A percentile compares a stretch with the other conserved stretches of the same genome.
These are phyloP conservation scores for Decapterus maruadsi DNA, from an alignment of 2,797 vertebrate species.

Conservation along the genomic window DNA sequence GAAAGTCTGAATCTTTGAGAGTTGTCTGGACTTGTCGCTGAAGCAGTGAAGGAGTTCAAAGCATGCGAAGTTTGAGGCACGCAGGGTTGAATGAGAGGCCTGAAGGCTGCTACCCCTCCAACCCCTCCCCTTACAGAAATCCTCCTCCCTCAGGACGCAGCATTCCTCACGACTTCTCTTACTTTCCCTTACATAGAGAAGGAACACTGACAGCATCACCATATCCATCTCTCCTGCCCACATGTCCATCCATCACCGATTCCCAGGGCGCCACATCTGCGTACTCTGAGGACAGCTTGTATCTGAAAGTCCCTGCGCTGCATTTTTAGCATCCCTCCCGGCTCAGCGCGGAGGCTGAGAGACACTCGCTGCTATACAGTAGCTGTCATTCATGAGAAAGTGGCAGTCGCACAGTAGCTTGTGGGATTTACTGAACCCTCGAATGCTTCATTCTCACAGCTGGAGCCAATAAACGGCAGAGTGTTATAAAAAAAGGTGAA, in stretches of 20 bases:
- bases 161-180: constrained; percentile 52
- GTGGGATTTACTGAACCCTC: constrained; percentile 42
- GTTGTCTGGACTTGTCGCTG: constrained; percentile 62
- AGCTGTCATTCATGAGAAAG: constrained; percentile 50
- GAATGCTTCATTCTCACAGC: constrained; percentile 47
- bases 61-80: constrained; percentile 21
- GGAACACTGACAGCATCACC: constrained; percentile 1
- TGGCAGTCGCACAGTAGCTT: constrained; percentile 23
- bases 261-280: constrained; percentile 55
- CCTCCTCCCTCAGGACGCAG: constrained; percentile 51
- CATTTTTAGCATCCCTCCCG: constrained; percentile 25
- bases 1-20: constrained; percentile 8
- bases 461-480: constrained; percentile 6
- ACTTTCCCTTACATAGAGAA: constrained; percentile 62
- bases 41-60: constrained; percentile 29
- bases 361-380: background rate
- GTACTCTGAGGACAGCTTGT: constrained; percentile 11
- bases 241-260: constrained; percentile 28
- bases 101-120: background rate
- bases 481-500: constrained; percentile 9
- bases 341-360: background rate
- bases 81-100: constrained; percentile 34
- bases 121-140: constrained; percentile 1
- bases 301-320: constrained; percentile 3
- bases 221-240: background rate